phyloP scores from a whole-genome alignment of 2,797 vertebrate species.

The Gambusia yucatana region DNA sequence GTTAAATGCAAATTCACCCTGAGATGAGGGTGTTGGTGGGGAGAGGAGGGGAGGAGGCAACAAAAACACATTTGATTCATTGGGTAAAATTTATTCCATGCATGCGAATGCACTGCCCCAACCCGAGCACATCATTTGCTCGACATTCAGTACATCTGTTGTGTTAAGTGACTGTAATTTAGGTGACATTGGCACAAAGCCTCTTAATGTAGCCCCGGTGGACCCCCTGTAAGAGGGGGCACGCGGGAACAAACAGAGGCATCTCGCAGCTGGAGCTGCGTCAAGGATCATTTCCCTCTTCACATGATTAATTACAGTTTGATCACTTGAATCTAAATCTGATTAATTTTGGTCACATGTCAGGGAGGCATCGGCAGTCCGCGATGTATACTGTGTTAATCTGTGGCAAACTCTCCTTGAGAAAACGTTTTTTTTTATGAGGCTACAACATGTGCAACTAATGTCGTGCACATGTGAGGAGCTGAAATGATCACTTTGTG shows the following conservation, averaged over 20 bases:
- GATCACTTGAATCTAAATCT: slow-evolving; percentile 99
- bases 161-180: slow-evolving; percentile 99
- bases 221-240: slow-evolving; percentile 97
- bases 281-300: slow-evolving; percentile 99
- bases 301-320: slow-evolving; percentile 99
- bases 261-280: slow-evolving; percentile 97
- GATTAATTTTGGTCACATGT: slow-evolving; percentile 99
- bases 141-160: slow-evolving; percentile 97
- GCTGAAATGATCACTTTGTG: slow-evolving; percentile 56
- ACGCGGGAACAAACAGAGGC: slow-evolving; percentile 91
- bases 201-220: slow-evolving; percentile 97
- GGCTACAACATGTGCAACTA: slow-evolving; percentile 74
- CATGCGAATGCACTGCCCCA: slow-evolving; percentile 76
- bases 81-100: slow-evolving; percentile 80
- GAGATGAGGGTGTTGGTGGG: slow-evolving; percentile 62
- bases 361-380: slow-evolving; percentile 88
- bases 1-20: slow-evolving; percentile 72
- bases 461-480: slow-evolving; percentile 70
- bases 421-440: slow-evolving; percentile 58
- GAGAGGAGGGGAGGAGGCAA: slow-evolving; percentile 67
- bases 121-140: slow-evolving; percentile 91
- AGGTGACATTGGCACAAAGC: slow-evolving; percentile 98
- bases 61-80: slow-evolving; percentile 78
- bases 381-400: slow-evolving; percentile 95
- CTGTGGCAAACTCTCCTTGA: slow-evolving; percentile 74